phyloP scores from a whole-genome alignment of 2,797 vertebrate genomes.

The Liparis tanakae region DNA sequence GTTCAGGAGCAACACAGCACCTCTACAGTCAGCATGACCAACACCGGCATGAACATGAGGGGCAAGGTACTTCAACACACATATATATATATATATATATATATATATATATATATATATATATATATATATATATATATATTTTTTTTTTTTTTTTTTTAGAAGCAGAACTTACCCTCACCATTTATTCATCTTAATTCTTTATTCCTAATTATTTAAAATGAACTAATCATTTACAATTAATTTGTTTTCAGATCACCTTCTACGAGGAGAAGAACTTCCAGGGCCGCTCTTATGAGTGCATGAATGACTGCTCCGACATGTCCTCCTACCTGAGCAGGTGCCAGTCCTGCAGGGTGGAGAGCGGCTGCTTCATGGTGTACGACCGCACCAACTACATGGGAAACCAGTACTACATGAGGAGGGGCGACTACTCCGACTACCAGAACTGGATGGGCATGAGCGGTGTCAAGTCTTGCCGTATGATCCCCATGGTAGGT shows the following conservation, averaged over 20 bases:
- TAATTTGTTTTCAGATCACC: slow-evolving; percentile 61
- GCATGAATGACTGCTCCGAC: slow-evolving; percentile 74
- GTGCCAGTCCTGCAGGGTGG: slow-evolving; percentile 75
- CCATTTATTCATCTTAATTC: neutral
- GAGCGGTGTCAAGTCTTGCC: slow-evolving; percentile 65
- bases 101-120: too few relatives aligned
- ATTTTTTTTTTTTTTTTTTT: too few relatives aligned
- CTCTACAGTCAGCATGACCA: slow-evolving; percentile 65
- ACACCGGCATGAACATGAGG: slow-evolving; percentile 71
- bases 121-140: too few relatives aligned
- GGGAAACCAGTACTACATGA: slow-evolving; percentile 71
- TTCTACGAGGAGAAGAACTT: slow-evolving; percentile 79
- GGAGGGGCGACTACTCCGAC: slow-evolving; percentile 73
- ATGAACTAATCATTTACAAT: neutral
- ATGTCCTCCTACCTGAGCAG: slow-evolving; percentile 68
- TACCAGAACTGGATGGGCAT: slow-evolving; percentile 71
- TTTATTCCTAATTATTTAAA: neutral
- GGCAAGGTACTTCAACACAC: slow-evolving; percentile 57
- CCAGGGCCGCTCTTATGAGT: slow-evolving; percentile 77
- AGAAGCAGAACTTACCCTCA: neutral
- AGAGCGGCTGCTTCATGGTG: slow-evolving; percentile 74
- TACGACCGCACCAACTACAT: slow-evolving; percentile 74
- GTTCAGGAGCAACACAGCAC: slow-evolving; percentile 49
- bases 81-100: too few relatives aligned
- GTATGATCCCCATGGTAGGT: slow-evolving; percentile 68